Base-by-base conservation (phyloP, 2,888 invertebrate genomes). In the Kuschelorhynchus macadamiae region DNA sequence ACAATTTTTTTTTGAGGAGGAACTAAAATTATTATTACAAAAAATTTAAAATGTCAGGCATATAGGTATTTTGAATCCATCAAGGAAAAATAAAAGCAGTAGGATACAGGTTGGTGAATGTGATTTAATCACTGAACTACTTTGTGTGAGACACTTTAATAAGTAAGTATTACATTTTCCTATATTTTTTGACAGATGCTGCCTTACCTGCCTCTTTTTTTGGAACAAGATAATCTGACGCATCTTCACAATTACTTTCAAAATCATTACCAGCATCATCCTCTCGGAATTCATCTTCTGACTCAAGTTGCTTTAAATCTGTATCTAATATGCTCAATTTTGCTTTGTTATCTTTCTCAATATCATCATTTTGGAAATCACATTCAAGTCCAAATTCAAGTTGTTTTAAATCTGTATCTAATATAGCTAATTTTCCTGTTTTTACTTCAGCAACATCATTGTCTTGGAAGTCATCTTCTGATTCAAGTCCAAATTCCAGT, bases 311-410 rank as follows among this genome's bases (percentile, higher is more conserved):
- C 25, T 68, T 50, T n/a, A 64, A 16, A 55, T 55, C 30, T 17
- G 57, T 20, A 44, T 63, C 47, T 36, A 67, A 49, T 18, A 59
- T 46, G n/a, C 36, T 49, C 32, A 55, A 17, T 63, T 55, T 60
- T n/a, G 36, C 36, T 21, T 61, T 57, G 55, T 69, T 59, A 36
- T 67, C 55, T 55, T 57, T 30, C 30, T 55, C n/a, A n/a, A n/a
- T n/a, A n/a, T n/a, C n/a, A n/a, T n/a, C n/a, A n/a, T n/a, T n/a
- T n/a, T n/a, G n/a, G n/a, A n/a, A n/a, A n/a, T n/a, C n/a, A n/a
- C n/a, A n/a, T n/a, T n/a, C n/a, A n/a, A n/a, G n/a, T n/a, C 32
- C 36, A 33, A 25, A 36, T 21, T 18, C 44, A 25, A 42, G 17
- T 42, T 52, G 14, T 17, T 68, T 50, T n/a, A 64, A 16, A 55